These are phyloP conservation scores for Cephus runcator DNA, from an alignment of 2,888 invertebrate species.

Conservation along the genomic window DNA sequence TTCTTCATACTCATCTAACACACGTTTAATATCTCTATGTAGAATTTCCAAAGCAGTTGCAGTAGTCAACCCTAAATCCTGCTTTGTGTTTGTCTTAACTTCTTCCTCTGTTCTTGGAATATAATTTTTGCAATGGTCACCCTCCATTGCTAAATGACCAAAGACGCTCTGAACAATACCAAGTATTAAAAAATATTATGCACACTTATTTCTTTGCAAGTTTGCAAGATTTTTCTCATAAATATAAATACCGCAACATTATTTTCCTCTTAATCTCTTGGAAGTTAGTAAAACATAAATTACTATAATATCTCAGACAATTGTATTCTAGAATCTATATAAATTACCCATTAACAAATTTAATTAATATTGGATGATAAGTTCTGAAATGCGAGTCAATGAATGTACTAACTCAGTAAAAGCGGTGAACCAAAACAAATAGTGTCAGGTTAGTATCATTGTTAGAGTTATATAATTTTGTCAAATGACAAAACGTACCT, in stretches of 20 bases:
- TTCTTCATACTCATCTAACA: conserved; percentile 73
- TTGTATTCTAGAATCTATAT: neutral
- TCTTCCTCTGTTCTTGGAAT: conserved; percentile 30
- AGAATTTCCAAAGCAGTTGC: conserved; percentile 76
- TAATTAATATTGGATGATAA: neutral
- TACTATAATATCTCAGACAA: neutral
- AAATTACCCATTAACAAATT: neutral
- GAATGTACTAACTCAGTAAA: neutral
- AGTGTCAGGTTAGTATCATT: neutral
- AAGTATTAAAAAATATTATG: neutral
- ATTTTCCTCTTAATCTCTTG: neutral
- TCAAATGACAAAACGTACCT: neutral
- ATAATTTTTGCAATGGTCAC: conserved; percentile 31
- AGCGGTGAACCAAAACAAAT: neutral
- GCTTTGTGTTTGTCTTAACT: conserved; percentile 33
- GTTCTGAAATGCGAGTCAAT: neutral
- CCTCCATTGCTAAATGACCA: conserved; percentile 42
- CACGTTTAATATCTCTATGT: conserved; percentile 75
- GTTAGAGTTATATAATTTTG: neutral
- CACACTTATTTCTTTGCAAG: neutral
- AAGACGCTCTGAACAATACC: neutral
- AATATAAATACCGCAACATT: neutral
- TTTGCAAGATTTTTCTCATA: neutral
- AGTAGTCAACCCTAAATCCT: conserved; percentile 72
- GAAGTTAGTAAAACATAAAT: neutral